Percentiles rank a stretch among this genome's conserved stretches.
Evolutionary conservation across 1,140 invertebrate genomes (phyloP).

Genomic region (Holotrichia oblita): DNA sequence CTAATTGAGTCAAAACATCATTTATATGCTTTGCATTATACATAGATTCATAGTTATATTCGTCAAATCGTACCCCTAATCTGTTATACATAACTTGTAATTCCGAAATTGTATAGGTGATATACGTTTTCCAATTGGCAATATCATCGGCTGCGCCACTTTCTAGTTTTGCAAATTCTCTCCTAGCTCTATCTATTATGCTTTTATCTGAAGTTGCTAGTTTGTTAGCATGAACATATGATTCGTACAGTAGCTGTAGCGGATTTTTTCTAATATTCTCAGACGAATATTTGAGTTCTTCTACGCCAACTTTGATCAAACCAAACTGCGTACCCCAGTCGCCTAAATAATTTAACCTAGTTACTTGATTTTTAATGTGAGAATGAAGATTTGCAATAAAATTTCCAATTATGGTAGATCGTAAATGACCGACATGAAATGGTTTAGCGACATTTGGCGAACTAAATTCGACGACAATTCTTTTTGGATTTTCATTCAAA

Average conservation of each 20-base stretch:
- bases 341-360: constrained; percentile 92
- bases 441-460: constrained; percentile 99
- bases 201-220: constrained; percentile 70
- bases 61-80: constrained; percentile 87
- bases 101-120: constrained; percentile 78
- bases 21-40: constrained; percentile 75
- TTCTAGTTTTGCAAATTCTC: constrained; percentile 81
- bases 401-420: constrained; percentile 96
- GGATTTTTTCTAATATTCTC: constrained; percentile 70
- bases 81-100: constrained; percentile 78
- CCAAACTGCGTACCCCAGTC: constrained; percentile 99
- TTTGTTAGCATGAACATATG: constrained; percentile 86
- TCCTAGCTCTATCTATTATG: constrained; percentile 72
- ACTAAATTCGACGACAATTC: constrained; percentile 82
- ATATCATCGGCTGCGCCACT: constrained; percentile 67
- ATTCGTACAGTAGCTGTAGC: constrained; percentile 74
- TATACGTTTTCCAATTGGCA: constrained; percentile 78
- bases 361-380: constrained; percentile 80
- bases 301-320: constrained; percentile 77
- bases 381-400: constrained; percentile 88
- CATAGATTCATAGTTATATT: constrained; percentile 90
- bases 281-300: constrained; percentile 65
- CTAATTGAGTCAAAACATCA: constrained; percentile 67
- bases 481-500: constrained; percentile 60
- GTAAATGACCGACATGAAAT: constrained; percentile 95